A percentile compares a stretch with the other conserved stretches of the same genome.
Evolutionary conservation across 92 coral and sea anemone species (phyloP).

Genomic region (Palythoa heliodiscus): DNA sequence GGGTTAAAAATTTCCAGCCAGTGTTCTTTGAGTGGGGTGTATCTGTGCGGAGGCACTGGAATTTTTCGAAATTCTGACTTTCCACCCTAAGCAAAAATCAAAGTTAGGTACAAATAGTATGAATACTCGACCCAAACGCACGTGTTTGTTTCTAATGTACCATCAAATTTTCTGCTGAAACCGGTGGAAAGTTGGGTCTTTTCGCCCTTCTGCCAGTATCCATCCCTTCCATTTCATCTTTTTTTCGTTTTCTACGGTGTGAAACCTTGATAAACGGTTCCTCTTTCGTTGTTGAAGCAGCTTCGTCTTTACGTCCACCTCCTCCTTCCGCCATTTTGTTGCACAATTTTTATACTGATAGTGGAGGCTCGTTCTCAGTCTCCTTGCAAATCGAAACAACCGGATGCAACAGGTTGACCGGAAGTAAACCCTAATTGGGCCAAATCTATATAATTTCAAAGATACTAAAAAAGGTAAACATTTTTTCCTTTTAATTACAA

Average conservation of each 20-base stretch:
- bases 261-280: conserved; percentile 73
- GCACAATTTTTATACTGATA: background rate
- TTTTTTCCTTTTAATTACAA: too few species aligned
- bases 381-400: background rate
- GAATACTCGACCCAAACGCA: background rate
- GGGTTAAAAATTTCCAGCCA: conserved; percentile 97
- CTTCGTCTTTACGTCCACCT: conserved; percentile 45
- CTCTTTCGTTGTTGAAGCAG: conserved; percentile 43
- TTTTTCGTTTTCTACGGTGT: conserved; percentile 82
- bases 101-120: background rate
- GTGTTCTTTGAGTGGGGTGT: conserved; percentile 90
- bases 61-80: conserved; percentile 85
- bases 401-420: background rate
- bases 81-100: conserved; percentile 62
- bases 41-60: conserved; percentile 94
- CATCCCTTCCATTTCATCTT: conserved; percentile 81
- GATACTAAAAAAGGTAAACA: too few species aligned
- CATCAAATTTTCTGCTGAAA: conserved; percentile 82
- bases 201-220: conserved; percentile 72
- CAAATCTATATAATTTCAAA: too few species aligned
- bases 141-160: conserved; percentile 41
- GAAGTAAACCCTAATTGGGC: background rate
- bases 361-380: conserved; percentile 46
- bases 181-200: conserved; percentile 95
- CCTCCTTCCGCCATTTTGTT: conserved; percentile 78